A percentile compares a stretch with the other conserved stretches of the same genome.
phyloP scores from a whole-genome alignment of 2,888 invertebrate genomes.

The Heterodera filipjevi region DNA sequence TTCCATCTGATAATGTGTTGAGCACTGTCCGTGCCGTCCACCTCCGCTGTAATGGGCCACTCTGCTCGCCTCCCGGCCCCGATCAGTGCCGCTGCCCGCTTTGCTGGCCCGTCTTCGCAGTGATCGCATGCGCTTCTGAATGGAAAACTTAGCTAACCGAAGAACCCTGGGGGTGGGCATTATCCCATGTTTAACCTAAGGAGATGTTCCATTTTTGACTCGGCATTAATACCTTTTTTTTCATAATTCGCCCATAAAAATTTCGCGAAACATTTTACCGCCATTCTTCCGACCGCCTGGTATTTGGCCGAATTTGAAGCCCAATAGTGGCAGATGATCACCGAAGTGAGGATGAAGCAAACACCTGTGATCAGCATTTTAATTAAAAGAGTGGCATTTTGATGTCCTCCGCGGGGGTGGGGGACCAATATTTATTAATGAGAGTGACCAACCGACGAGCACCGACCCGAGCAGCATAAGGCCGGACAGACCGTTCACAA shows the following conservation, averaged over 20 bases:
- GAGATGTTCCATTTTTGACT: too few species aligned
- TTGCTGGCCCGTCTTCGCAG: conserved; percentile 52
- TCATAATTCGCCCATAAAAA: too few species aligned
- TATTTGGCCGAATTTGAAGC: conserved; percentile 60
- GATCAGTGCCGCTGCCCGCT: conserved; percentile 51
- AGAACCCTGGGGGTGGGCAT: too few species aligned
- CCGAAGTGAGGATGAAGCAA: conserved; percentile 62
- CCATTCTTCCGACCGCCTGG: conserved; percentile 59
- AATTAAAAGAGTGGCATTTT: not conserved
- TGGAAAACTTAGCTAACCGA: too few species aligned
- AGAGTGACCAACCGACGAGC: conserved; percentile 47
- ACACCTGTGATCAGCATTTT: conserved; percentile 45
- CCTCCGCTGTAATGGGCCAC: not conserved
- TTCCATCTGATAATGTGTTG: conserved; percentile 1
- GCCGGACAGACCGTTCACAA: conserved; percentile 60
- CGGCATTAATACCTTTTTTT: too few species aligned
- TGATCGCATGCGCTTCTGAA: conserved; percentile 28
- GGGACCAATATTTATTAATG: too few species aligned
- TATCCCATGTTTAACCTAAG: too few species aligned
- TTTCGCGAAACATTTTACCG: conserved; percentile 50
- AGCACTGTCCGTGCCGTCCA: not conserved
- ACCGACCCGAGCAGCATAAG: conserved; percentile 61
- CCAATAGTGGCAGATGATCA: conserved; percentile 64
- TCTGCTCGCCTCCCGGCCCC: not conserved
- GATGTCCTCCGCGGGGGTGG: too few species aligned